Evolutionary conservation across 2,113 vertebrate species (phyloP), one percentile per base, ranked within the genome.

Genomic region (Sterrhoptilus dennistouni): DNA sequence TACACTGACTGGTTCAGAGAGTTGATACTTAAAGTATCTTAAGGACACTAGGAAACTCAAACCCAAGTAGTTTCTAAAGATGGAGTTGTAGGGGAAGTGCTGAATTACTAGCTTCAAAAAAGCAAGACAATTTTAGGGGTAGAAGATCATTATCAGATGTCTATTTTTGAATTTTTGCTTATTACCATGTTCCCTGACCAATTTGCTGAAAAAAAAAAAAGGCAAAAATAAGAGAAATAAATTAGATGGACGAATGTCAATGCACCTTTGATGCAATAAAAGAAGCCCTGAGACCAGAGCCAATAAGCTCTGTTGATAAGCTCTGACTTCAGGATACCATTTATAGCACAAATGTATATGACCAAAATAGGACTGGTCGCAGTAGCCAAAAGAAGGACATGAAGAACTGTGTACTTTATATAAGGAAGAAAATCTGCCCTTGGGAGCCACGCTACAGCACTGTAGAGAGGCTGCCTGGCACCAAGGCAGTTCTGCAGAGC

Each of bases 341-440:
- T 97, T 95, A 95, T 93, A 95, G 91, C 88, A 92, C 64, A 83
- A 81, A 95, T 92, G 68, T 81, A 60, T 93, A 92, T 83, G 91
- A 96, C 76, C 50, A 64, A 97, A 97, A 96, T 95, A 96, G 94
- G 86, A 83, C 42, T 60, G 88, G 49, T 85, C 24, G 6, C 64
- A 66, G 50, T 90, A 89, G 76, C 68, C 86, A 75, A 90, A 72
- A 90, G 90, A 87, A 93, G 90, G 86, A 85, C 50, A 44, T 14
- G 92, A 77, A 74, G 91, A 94, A 44, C 71, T 78, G 42, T 25
- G 27, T 86, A 65, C 74, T 94, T 95, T 92, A 49, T 74, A 59
- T 83, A 60, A 59, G 86, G 76, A 92, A 74, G 68, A 86, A 93
- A 63, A 89, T 56, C 40, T 90, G 86, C 83, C 94, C 94, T 96